Conservation (phyloP, 2,888 invertebrate genomes). For the Leptogaster cylindrica region DNA sequence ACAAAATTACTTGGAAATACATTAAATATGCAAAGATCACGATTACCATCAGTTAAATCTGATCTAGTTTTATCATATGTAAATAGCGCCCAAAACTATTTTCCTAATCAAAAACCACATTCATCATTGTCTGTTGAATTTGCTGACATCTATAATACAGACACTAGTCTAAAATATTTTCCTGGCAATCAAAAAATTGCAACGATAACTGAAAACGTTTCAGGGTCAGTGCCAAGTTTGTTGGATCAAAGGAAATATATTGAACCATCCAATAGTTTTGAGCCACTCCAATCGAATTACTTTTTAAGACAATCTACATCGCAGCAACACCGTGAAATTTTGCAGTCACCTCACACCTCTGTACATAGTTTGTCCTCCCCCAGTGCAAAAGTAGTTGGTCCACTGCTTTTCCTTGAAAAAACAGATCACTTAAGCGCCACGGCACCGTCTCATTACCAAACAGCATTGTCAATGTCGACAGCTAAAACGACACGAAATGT, state of each 20-base stretch:
- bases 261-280: not conserved
- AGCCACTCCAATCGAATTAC: conserved; percentile 35
- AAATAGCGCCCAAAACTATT: conserved; percentile 48
- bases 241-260: not conserved
- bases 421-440: conserved; percentile 25
- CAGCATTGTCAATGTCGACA: conserved; percentile 9
- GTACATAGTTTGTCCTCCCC: conserved; percentile 17
- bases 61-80: conserved; percentile 60
- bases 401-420: conserved; percentile 44
- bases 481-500: conserved; percentile 35
- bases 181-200: conserved; percentile 54
- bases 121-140: conserved; percentile 35
- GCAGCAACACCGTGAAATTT: conserved; percentile 9
- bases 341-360: conserved; percentile 24
- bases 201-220: conserved; percentile 16
- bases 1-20: conserved; percentile 40
- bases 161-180: conserved; percentile 56
- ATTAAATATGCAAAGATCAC: conserved; percentile 39
- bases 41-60: conserved; percentile 52
- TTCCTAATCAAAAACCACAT: conserved; percentile 2
- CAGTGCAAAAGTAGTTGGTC: conserved; percentile 39
- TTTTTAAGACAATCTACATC: conserved; percentile 41
- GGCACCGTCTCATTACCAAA: conserved; percentile 35
- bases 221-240: conserved; percentile 44
- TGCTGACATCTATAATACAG: conserved; percentile 42